phyloP scores from a whole-genome alignment of 2,113 vertebrate genomes.

The Pedetes capensis region DNA sequence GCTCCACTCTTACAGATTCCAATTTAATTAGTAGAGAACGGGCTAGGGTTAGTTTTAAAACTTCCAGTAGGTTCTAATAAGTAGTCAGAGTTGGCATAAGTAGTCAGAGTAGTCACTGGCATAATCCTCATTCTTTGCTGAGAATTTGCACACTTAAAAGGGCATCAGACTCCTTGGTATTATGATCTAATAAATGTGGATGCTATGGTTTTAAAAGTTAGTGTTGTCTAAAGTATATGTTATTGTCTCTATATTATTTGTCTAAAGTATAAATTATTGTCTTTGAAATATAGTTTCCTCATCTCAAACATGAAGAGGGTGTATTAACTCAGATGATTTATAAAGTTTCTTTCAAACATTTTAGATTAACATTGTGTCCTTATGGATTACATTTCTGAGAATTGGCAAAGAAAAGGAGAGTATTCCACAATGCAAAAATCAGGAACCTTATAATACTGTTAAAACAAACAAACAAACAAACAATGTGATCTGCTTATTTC shows the following conservation, averaged over 20 bases:
- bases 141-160: not conserved
- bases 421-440: not conserved
- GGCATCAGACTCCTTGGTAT: not conserved
- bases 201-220: not conserved
- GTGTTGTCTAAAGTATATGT: not conserved
- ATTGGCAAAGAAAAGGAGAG: not conserved
- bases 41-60: not conserved
- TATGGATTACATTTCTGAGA: not conserved
- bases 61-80: not conserved
- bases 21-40: not conserved
- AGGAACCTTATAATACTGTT: not conserved
- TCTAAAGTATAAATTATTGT: not conserved
- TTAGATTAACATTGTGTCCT: not conserved
- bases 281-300: not conserved
- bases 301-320: not conserved
- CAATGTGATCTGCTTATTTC: not conserved
- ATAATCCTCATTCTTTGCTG: not conserved
- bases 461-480: not conserved
- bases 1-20: not conserved
- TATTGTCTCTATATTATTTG: too few species aligned
- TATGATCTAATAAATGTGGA: not conserved
- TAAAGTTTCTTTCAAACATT: not conserved
- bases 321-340: not conserved
- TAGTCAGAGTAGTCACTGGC: rapidly evolving
- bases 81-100: not conserved